Evolutionary conservation across 2,113 vertebrate genomes (phyloP).

Genomic region (Verasper variegatus): DNA sequence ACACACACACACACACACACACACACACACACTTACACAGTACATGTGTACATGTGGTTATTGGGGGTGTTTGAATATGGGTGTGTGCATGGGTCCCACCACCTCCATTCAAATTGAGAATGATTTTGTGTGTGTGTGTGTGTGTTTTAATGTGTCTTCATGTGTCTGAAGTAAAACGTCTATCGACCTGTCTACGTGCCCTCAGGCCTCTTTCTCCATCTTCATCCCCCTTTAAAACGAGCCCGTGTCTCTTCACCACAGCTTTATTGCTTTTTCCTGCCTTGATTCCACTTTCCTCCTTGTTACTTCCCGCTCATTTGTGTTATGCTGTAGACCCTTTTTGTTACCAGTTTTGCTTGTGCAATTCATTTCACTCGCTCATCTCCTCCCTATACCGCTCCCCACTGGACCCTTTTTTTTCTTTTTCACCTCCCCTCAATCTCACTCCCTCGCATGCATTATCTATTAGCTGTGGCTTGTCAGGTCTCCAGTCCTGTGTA

Average conservation of each 20-base stretch:
- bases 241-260: slow-evolving; percentile 42
- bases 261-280: slow-evolving; percentile 53
- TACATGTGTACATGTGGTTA: neutral
- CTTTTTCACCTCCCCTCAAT: slow-evolving; percentile 11
- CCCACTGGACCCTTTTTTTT: neutral
- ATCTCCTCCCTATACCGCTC: slow-evolving; percentile 14
- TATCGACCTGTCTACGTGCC: slow-evolving; percentile 44
- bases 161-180: slow-evolving; percentile 37
- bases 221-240: slow-evolving; percentile 7
- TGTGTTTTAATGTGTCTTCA: slow-evolving; percentile 21
- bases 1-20: neutral
- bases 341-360: slow-evolving; percentile 11
- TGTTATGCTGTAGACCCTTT: neutral
- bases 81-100: neutral
- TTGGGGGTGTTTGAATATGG: neutral
- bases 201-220: slow-evolving; percentile 47
- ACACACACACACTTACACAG: neutral
- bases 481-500: slow-evolving; percentile 69
- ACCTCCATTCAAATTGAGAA: neutral
- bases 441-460: slow-evolving; percentile 55
- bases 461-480: slow-evolving; percentile 77
- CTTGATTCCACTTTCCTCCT: slow-evolving; percentile 10
- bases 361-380: slow-evolving; percentile 52
- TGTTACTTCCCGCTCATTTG: slow-evolving; percentile 15
- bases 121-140: slow-evolving; percentile 10